Evolutionary conservation across 2,797 vertebrate species (phyloP).

Genomic region (Cetoscarus ocellatus): DNA sequence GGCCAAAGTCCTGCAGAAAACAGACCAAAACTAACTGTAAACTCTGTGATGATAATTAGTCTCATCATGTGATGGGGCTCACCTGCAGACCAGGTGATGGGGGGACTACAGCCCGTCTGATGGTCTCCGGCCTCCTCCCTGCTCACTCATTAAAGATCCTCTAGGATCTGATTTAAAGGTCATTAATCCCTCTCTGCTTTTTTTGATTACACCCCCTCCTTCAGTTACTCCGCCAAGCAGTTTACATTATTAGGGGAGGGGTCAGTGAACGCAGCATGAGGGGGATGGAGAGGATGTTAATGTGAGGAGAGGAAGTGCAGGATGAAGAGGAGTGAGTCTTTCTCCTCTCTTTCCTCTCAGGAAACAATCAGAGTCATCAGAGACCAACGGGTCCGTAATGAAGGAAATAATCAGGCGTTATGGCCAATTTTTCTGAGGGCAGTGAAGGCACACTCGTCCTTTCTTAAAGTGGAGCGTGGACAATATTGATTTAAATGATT

Average conservation of each 20-base stretch:
- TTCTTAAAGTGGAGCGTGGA: too few relatives aligned
- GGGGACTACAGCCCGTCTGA: background rate
- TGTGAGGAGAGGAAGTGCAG: constrained; percentile 50
- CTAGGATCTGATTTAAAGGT: constrained; percentile 89
- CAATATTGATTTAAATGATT: too few relatives aligned
- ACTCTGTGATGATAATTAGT: too few relatives aligned
- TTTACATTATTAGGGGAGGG: constrained; percentile 90
- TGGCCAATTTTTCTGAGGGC: too few relatives aligned
- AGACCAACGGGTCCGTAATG: too few relatives aligned
- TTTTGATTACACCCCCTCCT: constrained; percentile 93
- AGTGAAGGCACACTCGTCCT: too few relatives aligned
- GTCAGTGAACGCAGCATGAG: constrained; percentile 63
- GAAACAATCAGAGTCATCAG: constrained; percentile 67
- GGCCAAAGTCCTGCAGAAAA: too few relatives aligned
- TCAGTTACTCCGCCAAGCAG: constrained; percentile 91
- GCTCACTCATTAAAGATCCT: constrained; percentile 92
- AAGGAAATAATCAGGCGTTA: too few relatives aligned
- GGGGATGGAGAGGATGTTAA: constrained; percentile 7
- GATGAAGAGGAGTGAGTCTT: constrained; percentile 79
- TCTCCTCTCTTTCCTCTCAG: constrained; percentile 88
- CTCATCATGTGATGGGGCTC: too few relatives aligned
- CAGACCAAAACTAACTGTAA: too few relatives aligned
- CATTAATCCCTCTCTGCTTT: constrained; percentile 87
- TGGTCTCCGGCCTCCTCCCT: too few relatives aligned
- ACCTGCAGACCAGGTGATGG: too few relatives aligned